Evolutionary conservation across 2,113 vertebrate species (phyloP).

Genomic region (Rhineura floridana): DNA sequence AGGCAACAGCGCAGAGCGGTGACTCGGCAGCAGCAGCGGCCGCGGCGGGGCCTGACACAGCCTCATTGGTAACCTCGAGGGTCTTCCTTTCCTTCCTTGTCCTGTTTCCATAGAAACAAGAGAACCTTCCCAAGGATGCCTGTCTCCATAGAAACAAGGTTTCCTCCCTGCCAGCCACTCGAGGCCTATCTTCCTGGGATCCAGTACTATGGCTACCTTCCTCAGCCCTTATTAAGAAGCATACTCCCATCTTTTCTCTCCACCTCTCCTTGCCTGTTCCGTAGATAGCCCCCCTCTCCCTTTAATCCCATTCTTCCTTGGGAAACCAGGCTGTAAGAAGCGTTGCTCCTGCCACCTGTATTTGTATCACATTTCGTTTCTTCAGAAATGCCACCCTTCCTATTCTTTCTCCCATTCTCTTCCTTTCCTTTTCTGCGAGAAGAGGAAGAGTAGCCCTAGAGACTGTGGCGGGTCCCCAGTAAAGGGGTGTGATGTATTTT

Average conservation of each 20-base stretch:
- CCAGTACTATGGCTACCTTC: too few relatives aligned
- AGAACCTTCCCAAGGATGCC: neutral
- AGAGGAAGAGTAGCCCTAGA: neutral
- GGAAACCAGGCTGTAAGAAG: too few relatives aligned
- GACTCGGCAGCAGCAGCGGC: constrained; percentile 39
- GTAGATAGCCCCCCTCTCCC: too few relatives aligned
- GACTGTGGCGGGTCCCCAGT: neutral
- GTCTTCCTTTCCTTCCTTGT: neutral
- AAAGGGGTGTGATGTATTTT: neutral
- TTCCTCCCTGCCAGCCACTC: neutral
- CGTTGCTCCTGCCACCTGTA: too few relatives aligned
- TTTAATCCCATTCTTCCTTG: too few relatives aligned
- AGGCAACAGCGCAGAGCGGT: constrained; percentile 34
- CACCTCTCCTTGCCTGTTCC: too few relatives aligned
- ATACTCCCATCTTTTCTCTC: neutral
- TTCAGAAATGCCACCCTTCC: neutral
- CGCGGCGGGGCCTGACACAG: constrained; percentile 38
- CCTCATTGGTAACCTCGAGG: constrained; percentile 28
- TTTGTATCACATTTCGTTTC: neutral
- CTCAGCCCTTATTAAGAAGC: neutral
- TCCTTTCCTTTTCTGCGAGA: neutral
- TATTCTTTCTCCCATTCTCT: neutral
- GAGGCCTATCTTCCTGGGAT: neutral
- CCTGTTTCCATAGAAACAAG: constrained; percentile 6
- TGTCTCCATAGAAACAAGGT: constrained; percentile 21